phyloP scores from a whole-genome alignment of 2,888 invertebrate species.

The Oscheius onirici region DNA sequence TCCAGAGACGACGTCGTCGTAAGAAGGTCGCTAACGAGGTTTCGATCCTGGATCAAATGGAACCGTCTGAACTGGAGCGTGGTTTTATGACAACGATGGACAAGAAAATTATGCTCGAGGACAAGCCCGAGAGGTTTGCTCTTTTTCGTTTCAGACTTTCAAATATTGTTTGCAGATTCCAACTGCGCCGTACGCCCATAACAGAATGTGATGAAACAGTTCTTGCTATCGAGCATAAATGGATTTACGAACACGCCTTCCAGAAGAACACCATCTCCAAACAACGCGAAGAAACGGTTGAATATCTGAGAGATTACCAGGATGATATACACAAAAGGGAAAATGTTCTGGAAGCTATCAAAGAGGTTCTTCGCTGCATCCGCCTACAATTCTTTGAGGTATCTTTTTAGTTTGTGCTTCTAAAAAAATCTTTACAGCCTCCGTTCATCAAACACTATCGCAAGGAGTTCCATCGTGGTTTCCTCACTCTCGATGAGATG shows the following conservation, averaged over 20 bases:
- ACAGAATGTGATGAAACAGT: conserved; percentile 77
- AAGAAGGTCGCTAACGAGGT: conserved; percentile 24
- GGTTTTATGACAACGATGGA: conserved; percentile 94
- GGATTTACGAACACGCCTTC: conserved; percentile 96
- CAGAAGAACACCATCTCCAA: conserved; percentile 24
- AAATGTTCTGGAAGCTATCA: conserved; percentile 35
- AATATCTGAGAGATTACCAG: neutral
- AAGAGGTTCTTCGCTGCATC: conserved; percentile 42
- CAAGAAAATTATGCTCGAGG: conserved; percentile 80
- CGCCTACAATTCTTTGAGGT: conserved; percentile 45
- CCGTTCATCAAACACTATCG: conserved; percentile 98
- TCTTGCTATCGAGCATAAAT: conserved; percentile 91
- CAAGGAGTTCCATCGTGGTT: conserved; percentile 88
- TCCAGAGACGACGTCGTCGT: conserved; percentile 36
- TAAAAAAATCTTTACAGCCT: conserved; percentile 75
- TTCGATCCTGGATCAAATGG: conserved; percentile 75
- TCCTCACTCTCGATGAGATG: conserved; percentile 87
- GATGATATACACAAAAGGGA: neutral
- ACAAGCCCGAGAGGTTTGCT: conserved; percentile 75
- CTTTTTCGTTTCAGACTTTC: neutral
- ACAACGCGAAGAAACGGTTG: conserved; percentile 13
- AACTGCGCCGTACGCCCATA: conserved; percentile 63
- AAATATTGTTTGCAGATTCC: conserved; percentile 34
- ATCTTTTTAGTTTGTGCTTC: neutral
- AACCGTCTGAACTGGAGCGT: conserved; percentile 94